Percentiles rank a stretch among this genome's conserved stretches.
Evolutionary conservation across 2,797 vertebrate species (phyloP).

Genomic region (Myotis pilosus): DNA sequence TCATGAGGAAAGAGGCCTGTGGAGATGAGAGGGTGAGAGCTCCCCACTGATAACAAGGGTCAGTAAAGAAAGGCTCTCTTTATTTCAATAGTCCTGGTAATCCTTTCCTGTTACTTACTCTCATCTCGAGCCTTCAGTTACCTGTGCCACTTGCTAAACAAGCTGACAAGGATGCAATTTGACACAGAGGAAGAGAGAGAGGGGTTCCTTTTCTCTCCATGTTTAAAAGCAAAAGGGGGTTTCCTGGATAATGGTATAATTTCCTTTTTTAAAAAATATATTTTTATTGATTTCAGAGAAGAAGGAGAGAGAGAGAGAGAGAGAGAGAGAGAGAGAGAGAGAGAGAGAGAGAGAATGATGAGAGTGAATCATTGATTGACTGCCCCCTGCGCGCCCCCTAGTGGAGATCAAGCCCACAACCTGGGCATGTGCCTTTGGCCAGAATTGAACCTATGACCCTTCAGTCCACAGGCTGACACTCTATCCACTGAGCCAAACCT

Average conservation of each 20-base stretch:
- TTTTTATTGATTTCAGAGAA: too few species aligned
- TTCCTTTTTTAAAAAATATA: neutral
- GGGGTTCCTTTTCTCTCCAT: neutral
- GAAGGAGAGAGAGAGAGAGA: too few species aligned
- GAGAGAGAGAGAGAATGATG: too few species aligned
- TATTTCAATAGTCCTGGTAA: neutral
- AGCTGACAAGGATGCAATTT: neutral
- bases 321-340: too few species aligned
- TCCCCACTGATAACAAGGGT: neutral
- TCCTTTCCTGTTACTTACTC: neutral
- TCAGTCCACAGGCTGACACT: too few species aligned
- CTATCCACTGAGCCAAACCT: too few species aligned
- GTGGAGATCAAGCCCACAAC: too few species aligned
- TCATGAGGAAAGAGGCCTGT: neutral
- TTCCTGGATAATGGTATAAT: neutral
- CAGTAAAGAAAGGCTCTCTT: neutral
- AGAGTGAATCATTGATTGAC: too few species aligned
- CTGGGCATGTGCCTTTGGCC: too few species aligned
- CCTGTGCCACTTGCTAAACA: neutral
- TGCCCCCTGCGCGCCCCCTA: too few species aligned
- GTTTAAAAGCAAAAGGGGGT: neutral
- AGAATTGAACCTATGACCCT: too few species aligned
- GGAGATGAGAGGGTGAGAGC: neutral
- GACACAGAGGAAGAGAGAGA: neutral
- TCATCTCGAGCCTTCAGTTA: neutral